A percentile compares a stretch with the other conserved stretches of the same genome.
phyloP scores from a whole-genome alignment of 2,797 vertebrate species.

The Epinephelus awoara region DNA sequence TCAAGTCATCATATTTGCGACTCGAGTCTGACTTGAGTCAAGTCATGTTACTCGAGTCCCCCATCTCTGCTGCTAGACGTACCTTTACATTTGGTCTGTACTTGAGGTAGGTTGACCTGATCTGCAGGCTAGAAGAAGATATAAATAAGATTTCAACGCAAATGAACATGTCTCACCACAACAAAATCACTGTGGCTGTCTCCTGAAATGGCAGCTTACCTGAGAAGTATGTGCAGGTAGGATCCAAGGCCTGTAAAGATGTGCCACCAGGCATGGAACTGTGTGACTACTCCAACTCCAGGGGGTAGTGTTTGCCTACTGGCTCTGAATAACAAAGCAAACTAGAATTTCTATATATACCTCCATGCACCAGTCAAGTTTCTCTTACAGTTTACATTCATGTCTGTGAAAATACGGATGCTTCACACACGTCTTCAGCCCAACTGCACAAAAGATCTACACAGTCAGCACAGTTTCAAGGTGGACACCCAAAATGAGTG shows the following conservation, averaged over 20 bases:
- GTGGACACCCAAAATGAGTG: no score
- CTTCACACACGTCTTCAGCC: no score
- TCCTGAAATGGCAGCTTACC: slow-evolving; percentile 80
- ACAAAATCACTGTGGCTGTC: not conserved
- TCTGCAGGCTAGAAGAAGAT: slow-evolving; percentile 90
- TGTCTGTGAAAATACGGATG: no score
- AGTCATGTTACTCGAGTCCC: no score
- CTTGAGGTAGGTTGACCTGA: slow-evolving; percentile 96
- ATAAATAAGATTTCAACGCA: not conserved
- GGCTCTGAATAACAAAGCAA: slow-evolving; percentile 79
- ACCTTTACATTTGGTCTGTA: slow-evolving; percentile 97
- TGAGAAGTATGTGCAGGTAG: slow-evolving; percentile 97
- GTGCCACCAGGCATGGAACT: slow-evolving; percentile 99
- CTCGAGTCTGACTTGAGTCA: no score
- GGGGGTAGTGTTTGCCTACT: slow-evolving; percentile 89
- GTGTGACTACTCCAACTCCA: slow-evolving; percentile 91
- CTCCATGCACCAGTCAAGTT: no score
- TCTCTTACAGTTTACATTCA: no score
- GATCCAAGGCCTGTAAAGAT: slow-evolving; percentile 97
- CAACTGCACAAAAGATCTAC: no score
- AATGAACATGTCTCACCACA: not conserved
- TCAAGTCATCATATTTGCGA: no score
- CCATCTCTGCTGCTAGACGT: slow-evolving; percentile 32
- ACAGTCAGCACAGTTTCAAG: no score
- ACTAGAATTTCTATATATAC: no score